Evolutionary conservation across 1,140 invertebrate genomes (phyloP).

Genomic region (Euwallacea similis): DNA sequence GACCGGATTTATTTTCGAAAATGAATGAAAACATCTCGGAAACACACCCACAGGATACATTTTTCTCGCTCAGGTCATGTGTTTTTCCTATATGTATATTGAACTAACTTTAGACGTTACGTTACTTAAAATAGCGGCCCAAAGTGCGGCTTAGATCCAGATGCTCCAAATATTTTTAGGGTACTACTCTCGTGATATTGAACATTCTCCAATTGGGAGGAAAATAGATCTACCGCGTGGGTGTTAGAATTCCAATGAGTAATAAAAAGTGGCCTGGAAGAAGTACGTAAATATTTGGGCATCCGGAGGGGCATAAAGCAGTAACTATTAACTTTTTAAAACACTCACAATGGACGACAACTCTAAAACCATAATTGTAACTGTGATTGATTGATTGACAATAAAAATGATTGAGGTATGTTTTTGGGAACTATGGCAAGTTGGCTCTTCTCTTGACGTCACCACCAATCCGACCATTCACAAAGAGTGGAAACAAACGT

Average conservation of each 20-base stretch:
- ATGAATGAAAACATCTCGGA: constrained; percentile 27
- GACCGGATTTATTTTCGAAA: constrained; percentile 8
- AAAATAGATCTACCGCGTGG: constrained; percentile 9
- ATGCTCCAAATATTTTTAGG: constrained; percentile 19
- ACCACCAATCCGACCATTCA: background rate
- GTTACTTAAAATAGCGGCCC: constrained; percentile 26
- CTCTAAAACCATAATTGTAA: too few species aligned
- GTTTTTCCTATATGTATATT: constrained; percentile 8
- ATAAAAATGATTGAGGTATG: too few species aligned
- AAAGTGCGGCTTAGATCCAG: constrained; percentile 5
- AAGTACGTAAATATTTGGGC: background rate
- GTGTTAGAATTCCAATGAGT: constrained; percentile 7
- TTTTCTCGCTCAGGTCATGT: constrained; percentile 25
- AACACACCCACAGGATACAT: constrained; percentile 31
- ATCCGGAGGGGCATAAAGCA: background rate
- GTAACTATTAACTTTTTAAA: too few species aligned
- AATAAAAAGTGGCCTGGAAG: background rate
- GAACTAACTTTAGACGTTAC: constrained; percentile 27
- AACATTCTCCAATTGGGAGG: constrained; percentile 1
- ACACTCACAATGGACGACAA: too few species aligned
- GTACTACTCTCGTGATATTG: constrained; percentile 7
- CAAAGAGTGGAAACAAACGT: background rate
- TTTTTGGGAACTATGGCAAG: too few species aligned
- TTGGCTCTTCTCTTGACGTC: too few species aligned
- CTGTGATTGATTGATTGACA: too few species aligned